Evolutionary conservation across 2,888 invertebrate genomes (phyloP).

Genomic region (Druceiella hillmani): DNA sequence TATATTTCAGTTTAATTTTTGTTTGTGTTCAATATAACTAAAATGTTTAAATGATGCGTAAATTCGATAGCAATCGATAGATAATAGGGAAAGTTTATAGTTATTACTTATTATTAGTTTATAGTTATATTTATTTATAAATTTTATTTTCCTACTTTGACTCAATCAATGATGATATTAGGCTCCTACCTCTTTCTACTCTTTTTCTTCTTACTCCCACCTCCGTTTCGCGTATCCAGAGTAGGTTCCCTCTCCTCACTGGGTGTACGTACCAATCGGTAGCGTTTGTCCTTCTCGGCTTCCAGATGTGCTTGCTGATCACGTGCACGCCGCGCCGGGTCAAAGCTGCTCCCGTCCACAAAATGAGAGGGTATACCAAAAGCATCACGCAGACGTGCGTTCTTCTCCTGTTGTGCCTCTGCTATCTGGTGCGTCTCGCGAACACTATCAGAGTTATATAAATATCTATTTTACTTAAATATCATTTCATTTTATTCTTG

Average conservation of each 20-base stretch:
- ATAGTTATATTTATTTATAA: background rate
- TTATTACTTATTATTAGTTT: background rate
- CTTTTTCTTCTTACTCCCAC: constrained; percentile 67
- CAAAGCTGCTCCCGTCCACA: constrained; percentile 90
- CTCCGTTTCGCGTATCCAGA: constrained; percentile 33
- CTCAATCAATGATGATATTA: no score
- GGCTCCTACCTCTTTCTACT: constrained; percentile 63
- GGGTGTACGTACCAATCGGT: constrained; percentile 73
- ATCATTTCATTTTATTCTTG: no score
- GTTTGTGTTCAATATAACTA: no score
- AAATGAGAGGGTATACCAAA: constrained; percentile 93
- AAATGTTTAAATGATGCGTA: no score
- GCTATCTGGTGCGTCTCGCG: constrained; percentile 95
- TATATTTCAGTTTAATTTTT: no score
- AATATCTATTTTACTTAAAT: no score
- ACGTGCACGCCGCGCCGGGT: constrained; percentile 61
- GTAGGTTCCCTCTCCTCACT: constrained; percentile 55
- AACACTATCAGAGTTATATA: constrained; percentile 71
- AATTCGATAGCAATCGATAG: no score
- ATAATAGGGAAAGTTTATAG: no score
- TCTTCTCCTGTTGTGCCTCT: constrained; percentile 93
- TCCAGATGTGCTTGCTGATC: constrained; percentile 33
- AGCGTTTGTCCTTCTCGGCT: constrained; percentile 49
- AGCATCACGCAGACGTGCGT: constrained; percentile 86
- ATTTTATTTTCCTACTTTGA: no score